Evolutionary conservation across 2,113 vertebrate species (phyloP).

Genomic region (Morone saxatilis): DNA sequence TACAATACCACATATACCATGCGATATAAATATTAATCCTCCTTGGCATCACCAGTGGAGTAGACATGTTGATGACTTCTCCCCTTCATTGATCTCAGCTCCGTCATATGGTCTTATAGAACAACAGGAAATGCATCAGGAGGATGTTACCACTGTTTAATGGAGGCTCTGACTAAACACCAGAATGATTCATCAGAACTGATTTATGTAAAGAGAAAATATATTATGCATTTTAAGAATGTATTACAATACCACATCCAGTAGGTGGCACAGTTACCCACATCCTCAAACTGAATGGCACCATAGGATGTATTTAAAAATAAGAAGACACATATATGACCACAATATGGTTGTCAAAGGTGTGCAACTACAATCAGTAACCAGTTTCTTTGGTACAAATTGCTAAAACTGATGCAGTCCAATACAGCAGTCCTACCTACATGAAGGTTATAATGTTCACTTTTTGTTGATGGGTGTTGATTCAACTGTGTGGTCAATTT

Average conservation of each 20-base stretch:
- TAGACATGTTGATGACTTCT: not conserved
- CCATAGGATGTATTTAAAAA: not conserved
- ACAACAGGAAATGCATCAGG: too few relatives aligned
- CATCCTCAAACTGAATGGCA: not conserved
- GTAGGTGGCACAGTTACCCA: conserved; percentile 41
- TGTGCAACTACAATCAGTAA: not conserved
- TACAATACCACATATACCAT: not conserved
- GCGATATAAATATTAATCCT: not conserved
- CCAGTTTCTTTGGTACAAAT: not conserved
- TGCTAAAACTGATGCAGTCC: not conserved
- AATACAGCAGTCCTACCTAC: not conserved
- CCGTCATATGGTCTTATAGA: not conserved
- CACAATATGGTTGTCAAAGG: not conserved
- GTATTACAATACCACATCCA: conserved; percentile 5
- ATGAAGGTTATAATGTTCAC: not conserved
- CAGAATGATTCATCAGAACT: not conserved
- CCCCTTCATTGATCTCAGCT: not conserved
- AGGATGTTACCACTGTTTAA: not conserved
- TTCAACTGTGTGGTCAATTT: not conserved
- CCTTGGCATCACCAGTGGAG: not conserved
- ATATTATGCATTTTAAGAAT: not conserved
- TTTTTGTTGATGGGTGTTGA: not conserved
- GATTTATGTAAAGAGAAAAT: not conserved
- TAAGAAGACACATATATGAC: not conserved
- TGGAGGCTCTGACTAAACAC: not conserved